phyloP scores from a whole-genome alignment of 2,888 invertebrate genomes.

The Microplitis deprimator region DNA sequence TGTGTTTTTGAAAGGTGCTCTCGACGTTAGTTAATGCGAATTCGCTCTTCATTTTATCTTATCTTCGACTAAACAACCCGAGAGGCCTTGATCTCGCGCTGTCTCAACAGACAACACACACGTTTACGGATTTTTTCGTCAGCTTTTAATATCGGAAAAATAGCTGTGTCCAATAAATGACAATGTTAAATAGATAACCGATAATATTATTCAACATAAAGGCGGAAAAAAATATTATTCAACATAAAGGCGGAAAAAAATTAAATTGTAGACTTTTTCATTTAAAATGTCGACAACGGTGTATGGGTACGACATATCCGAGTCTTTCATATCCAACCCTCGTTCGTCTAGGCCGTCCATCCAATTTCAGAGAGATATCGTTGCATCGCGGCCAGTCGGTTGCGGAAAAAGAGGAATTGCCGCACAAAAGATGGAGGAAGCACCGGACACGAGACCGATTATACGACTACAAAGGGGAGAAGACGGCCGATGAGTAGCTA shows the following conservation, averaged over 20 bases:
- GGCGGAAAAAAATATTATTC: neutral
- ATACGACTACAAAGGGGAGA: constrained; percentile 41
- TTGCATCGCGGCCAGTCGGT: constrained; percentile 19
- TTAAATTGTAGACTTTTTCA: neutral
- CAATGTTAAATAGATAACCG: neutral
- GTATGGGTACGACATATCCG: constrained; percentile 10
- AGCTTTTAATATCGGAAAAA: no score
- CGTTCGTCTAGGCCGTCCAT: constrained; percentile 25
- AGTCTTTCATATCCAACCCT: constrained; percentile 7
- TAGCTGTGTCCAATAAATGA: neutral
- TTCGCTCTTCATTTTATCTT: constrained; percentile 36
- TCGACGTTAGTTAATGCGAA: constrained; percentile 30
- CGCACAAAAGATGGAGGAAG: constrained; percentile 45
- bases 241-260: constrained; percentile 1
- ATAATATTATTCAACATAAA: neutral
- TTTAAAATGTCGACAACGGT: constrained; percentile 2
- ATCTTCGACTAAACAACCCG: constrained; percentile 22
- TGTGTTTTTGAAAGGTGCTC: constrained; percentile 36
- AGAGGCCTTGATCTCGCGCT: neutral
- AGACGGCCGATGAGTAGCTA: constrained; percentile 6
- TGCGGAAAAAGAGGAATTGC: constrained; percentile 28
- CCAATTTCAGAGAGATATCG: constrained; percentile 31
- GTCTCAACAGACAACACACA: neutral
- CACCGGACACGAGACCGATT: constrained; percentile 44
- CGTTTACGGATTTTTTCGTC: no score